These are phyloP conservation scores for Lacerta viridis DNA, from an alignment of 2,797 vertebrate genomes.

Conservation along the genomic window DNA sequence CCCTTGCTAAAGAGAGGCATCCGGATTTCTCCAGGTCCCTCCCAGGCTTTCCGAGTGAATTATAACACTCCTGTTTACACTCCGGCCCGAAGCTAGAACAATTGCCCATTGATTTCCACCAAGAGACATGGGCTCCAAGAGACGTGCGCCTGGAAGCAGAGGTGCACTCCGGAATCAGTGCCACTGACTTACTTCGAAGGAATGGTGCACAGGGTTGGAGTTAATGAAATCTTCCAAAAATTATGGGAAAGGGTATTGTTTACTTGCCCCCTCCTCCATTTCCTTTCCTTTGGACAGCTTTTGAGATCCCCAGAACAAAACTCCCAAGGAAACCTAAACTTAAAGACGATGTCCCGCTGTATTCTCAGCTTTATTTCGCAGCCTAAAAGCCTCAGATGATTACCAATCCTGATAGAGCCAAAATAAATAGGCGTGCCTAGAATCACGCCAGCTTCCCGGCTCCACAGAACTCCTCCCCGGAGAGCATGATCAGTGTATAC, in stretches of 20 bases:
- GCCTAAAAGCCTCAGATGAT: background rate
- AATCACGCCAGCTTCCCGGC: background rate
- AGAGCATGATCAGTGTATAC: background rate
- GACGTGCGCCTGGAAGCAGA: background rate
- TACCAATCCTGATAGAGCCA: too few species aligned
- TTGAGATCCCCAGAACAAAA: background rate
- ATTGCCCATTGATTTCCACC: background rate
- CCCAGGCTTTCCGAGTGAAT: background rate
- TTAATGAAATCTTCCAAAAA: background rate
- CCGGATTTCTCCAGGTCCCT: conserved; percentile 9
- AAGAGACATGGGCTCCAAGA: background rate
- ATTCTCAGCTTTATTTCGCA: too few species aligned
- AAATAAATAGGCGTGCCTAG: background rate
- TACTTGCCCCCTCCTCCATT: background rate
- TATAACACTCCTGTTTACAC: background rate
- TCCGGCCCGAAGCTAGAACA: background rate
- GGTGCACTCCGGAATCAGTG: background rate
- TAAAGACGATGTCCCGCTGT: background rate
- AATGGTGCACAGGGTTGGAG: background rate
- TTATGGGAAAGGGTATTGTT: background rate
- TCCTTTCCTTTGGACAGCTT: background rate
- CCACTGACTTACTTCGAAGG: background rate
- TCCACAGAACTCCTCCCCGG: too few species aligned
- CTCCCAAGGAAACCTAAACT: background rate
- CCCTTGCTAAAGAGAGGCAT: conserved; percentile 1